phyloP scores from a whole-genome alignment of 1,140 invertebrate species.

The Lasioglossum baleicum region DNA sequence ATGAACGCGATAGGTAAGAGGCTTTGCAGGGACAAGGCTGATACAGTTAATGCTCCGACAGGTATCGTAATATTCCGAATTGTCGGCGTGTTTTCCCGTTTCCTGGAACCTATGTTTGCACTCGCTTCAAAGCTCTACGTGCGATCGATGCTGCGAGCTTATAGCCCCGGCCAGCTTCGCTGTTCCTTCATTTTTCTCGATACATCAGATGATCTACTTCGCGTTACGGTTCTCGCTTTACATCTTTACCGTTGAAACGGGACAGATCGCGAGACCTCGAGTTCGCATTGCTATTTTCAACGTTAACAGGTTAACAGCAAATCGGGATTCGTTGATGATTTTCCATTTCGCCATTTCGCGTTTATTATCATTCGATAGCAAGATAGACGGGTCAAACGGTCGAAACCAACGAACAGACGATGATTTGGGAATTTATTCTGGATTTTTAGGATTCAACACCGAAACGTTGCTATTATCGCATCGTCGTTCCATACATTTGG shows the following conservation, averaged over 20 bases:
- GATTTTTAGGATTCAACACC: too few species aligned
- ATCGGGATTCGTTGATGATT: too few species aligned
- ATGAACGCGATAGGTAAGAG: too few species aligned
- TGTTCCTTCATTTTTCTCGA: constrained; percentile 31
- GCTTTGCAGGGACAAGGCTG: too few species aligned
- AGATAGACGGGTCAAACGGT: too few species aligned
- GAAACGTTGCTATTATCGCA: too few species aligned
- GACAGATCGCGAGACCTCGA: constrained; percentile 6
- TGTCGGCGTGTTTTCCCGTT: constrained; percentile 12
- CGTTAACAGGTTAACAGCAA: neutral
- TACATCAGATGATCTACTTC: constrained; percentile 32
- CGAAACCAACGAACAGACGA: too few species aligned
- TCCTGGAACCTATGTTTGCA: constrained; percentile 24
- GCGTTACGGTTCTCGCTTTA: constrained; percentile 6
- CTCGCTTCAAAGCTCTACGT: constrained; percentile 14
- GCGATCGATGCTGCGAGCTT: constrained; percentile 21
- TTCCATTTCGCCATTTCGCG: too few species aligned
- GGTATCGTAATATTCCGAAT: constrained; percentile 10
- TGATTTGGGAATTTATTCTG: too few species aligned
- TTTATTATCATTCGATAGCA: too few species aligned
- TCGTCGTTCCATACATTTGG: too few species aligned
- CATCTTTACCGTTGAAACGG: constrained; percentile 13
- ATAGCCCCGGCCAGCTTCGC: constrained; percentile 1
- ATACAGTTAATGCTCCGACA: too few species aligned
- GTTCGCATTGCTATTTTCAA: neutral